Evolutionary conservation across 1,140 invertebrate genomes (phyloP).

Genomic region (Centruroides vittatus): DNA sequence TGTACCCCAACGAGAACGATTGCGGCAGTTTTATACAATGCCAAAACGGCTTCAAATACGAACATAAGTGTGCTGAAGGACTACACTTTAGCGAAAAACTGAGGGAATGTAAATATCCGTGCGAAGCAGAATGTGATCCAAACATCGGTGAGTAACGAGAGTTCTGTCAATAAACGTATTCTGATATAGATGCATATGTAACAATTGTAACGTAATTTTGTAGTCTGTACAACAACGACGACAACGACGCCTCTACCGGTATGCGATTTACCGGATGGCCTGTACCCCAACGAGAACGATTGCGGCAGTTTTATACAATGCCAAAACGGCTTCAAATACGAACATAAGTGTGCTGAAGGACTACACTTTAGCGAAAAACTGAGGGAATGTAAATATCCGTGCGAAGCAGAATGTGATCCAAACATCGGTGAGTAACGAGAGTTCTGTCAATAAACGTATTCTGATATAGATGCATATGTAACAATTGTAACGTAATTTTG

Average conservation of each 20-base stretch:
- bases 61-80: conserved; percentile 30
- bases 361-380: conserved; percentile 37
- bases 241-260: background rate
- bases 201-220: too few relatives aligned
- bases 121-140: background rate
- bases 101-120: conserved; percentile 36
- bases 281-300: background rate
- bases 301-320: background rate
- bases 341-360: conserved; percentile 30
- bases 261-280: background rate
- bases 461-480: too few relatives aligned
- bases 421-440: too few relatives aligned
- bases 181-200: too few relatives aligned
- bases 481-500: too few relatives aligned
- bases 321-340: background rate
- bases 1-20: background rate
- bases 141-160: too few relatives aligned
- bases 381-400: conserved; percentile 36
- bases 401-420: background rate
- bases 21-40: background rate
- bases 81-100: conserved; percentile 37
- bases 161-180: too few relatives aligned
- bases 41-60: background rate
- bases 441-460: too few relatives aligned
- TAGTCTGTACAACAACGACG: background rate